These are phyloP conservation scores for Pseudoatta argentina DNA, from an alignment of 1,140 invertebrate genomes.

Conservation along the genomic window DNA sequence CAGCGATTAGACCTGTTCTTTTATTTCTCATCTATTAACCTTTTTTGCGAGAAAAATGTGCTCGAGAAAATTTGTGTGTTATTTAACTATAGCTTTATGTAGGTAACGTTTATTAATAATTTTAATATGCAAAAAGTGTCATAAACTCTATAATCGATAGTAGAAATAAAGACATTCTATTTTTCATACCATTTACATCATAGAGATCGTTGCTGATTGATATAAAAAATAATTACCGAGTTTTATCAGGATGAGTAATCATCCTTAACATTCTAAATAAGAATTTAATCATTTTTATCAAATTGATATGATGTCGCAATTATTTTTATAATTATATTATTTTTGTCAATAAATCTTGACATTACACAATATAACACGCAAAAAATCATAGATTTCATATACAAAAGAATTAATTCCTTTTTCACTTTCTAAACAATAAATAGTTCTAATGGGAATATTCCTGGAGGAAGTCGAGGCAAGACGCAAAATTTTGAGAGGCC, in stretches of 20 bases:
- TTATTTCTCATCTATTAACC: background rate
- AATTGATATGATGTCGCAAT: background rate
- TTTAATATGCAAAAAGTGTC: background rate
- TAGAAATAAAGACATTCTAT: background rate
- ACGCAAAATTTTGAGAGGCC: constrained; percentile 91
- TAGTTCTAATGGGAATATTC: constrained; percentile 89
- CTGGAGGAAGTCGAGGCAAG: constrained; percentile 90
- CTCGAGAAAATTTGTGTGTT: constrained; percentile 77
- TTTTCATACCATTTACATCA: background rate
- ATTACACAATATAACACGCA: background rate
- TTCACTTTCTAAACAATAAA: constrained; percentile 70
- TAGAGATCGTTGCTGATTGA: background rate
- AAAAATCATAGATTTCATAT: background rate
- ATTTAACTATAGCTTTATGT: constrained; percentile 81
- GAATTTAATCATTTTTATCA: constrained; percentile 18
- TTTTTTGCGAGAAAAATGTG: constrained; percentile 73
- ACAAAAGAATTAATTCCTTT: constrained; percentile 18
- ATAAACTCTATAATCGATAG: background rate
- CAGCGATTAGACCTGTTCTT: background rate
- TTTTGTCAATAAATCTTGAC: background rate
- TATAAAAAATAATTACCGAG: constrained; percentile 9
- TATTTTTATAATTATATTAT: constrained; percentile 7
- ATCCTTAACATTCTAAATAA: background rate
- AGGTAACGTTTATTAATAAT: constrained; percentile 73
- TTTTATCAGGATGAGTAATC: background rate